phyloP scores from a whole-genome alignment of 2,888 invertebrate species.

The Pammene aurita region DNA sequence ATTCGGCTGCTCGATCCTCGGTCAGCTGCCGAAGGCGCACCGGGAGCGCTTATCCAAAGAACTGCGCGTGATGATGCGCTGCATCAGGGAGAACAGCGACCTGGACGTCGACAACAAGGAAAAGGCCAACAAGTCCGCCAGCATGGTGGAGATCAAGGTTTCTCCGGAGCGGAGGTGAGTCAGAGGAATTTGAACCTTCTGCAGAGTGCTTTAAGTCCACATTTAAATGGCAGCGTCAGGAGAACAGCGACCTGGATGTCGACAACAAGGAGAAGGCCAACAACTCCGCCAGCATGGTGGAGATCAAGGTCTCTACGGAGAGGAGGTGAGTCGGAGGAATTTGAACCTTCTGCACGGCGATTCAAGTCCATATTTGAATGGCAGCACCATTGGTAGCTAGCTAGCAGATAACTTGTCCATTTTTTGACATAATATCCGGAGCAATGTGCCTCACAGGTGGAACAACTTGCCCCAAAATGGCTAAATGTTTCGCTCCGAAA shows the following conservation, averaged over 20 bases:
- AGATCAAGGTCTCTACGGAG: constrained; percentile 66
- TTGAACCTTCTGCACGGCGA: not conserved
- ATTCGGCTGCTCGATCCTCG: constrained; percentile 70
- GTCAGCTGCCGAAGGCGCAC: constrained; percentile 65
- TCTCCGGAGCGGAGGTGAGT: constrained; percentile 68
- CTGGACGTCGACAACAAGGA: constrained; percentile 55
- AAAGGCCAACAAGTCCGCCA: constrained; percentile 63
- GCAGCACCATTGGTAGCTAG: no score
- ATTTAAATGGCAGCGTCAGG: constrained; percentile 3
- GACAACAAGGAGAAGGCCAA: constrained; percentile 55
- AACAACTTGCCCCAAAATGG: no score
- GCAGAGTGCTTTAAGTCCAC: not conserved
- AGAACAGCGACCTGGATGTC: no score
- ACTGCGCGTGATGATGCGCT: constrained; percentile 65
- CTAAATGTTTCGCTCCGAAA: no score
- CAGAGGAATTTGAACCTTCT: constrained; percentile 17
- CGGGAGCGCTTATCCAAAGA: constrained; percentile 68
- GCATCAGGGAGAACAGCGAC: constrained; percentile 64
- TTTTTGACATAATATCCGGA: no score
- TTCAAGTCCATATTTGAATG: no score
- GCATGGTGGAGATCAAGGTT: constrained; percentile 65
- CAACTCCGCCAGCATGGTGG: constrained; percentile 70
- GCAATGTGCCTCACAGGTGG: no score
- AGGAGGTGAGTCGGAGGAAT: constrained; percentile 54
- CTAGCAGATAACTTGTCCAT: no score